Conservation (phyloP, 2,888 invertebrate genomes). For the Harmothoe impar region DNA sequence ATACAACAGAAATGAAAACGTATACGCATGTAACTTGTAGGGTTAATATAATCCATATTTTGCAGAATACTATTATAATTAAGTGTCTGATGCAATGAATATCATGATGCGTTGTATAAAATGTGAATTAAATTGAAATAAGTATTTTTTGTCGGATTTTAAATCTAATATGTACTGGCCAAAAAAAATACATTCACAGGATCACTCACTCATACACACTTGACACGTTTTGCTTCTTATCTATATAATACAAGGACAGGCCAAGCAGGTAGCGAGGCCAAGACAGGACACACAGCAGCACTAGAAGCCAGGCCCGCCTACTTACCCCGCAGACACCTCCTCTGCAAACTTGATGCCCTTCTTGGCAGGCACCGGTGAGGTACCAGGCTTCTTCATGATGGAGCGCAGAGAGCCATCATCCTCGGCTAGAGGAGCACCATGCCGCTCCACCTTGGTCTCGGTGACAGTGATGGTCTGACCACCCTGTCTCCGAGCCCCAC, state of each 20-base stretch:
- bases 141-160: too few species aligned
- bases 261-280: neutral
- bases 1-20: too few species aligned
- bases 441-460: conserved; percentile 61
- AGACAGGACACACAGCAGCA: neutral
- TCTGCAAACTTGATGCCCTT: conserved; percentile 82
- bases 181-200: too few species aligned
- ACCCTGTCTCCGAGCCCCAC: neutral
- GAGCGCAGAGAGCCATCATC: conserved; percentile 73
- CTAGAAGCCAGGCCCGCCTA: neutral
- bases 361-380: conserved; percentile 70
- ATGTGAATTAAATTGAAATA: too few species aligned
- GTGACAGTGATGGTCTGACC: conserved; percentile 52
- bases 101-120: too few species aligned
- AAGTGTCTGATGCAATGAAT: too few species aligned
- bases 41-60: too few species aligned
- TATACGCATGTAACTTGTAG: too few species aligned
- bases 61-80: too few species aligned
- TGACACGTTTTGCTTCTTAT: too few species aligned
- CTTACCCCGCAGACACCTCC: conserved; percentile 69
- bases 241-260: neutral
- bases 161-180: too few species aligned
- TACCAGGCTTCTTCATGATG: conserved; percentile 78
- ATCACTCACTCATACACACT: too few species aligned
- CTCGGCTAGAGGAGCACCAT: neutral